Base-by-base conservation (phyloP, 2,113 vertebrate genomes). In the Misgurnus anguillicaudatus region DNA sequence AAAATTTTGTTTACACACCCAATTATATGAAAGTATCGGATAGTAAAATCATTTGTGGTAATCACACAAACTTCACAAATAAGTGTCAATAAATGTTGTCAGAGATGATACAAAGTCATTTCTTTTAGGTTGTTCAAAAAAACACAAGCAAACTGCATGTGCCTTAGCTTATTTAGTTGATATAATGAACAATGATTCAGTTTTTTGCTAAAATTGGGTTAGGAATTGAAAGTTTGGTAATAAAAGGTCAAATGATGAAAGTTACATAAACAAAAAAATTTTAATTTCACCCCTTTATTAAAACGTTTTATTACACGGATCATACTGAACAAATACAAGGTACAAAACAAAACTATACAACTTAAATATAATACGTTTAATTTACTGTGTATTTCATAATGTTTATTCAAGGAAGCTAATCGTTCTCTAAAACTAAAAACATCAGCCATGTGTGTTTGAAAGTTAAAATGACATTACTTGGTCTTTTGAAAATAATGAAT, bases 221-320 rank as follows among this genome's bases (percentile, higher is more conserved):
- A 71, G 9, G 55, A 71, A 57, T 55, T 55, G 17, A 53, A 21
- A 58, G 69, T 19, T 58, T 39, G 14, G n/a, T 17, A 57, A 57
- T 57, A 57, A n/a, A 57, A 57, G 6, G 17, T 60, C 53, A 4
- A 38, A 60, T 58, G 9, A 61, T 36, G 42, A 39, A 45, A 67
- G 6, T 60, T 79, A 24, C 63, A 53, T 55, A 74, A 71, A 38
- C 5, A 75, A 82, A 65, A 19, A 16, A 13, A 14, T n/a, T 5
- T n/a, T 14, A n/a, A 16, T 75, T 82, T 88, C 65, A 86, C 82
- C 64, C 79, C 74, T 87, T 86, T 86, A 85, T 89, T 86, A 69
- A 83, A 88, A 84, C 82, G 63, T 62, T 66, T 75, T 57, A 83
- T 57, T 82, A 81, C 81, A 86, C 75, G 75, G 82, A 73, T 61